Conservation (phyloP, 2,113 vertebrate genomes). For the Periophthalmodon schlosseri region DNA sequence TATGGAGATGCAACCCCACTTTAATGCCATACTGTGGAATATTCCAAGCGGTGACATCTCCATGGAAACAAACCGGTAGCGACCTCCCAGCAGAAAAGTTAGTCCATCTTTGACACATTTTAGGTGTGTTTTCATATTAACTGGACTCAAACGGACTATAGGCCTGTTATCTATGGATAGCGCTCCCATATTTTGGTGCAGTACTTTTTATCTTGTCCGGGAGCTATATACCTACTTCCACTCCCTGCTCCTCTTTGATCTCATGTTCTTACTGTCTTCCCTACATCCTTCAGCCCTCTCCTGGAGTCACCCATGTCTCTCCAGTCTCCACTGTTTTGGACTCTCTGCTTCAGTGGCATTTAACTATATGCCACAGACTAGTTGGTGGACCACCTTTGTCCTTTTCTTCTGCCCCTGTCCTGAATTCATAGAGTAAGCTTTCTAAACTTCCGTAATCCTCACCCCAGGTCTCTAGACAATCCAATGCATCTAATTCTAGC, state of each 20-base stretch:
- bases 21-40: too few relatives aligned
- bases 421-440: neutral
- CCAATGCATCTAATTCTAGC: neutral
- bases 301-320: conserved; percentile 17
- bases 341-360: conserved; percentile 4
- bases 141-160: conserved; percentile 30
- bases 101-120: neutral
- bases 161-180: conserved; percentile 35
- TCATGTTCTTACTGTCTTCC: neutral
- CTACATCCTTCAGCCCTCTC: conserved; percentile 12
- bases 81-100: too few relatives aligned
- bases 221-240: conserved; percentile 28
- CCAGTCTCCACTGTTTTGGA: neutral
- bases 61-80: too few relatives aligned
- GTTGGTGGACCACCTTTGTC: neutral
- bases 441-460: neutral
- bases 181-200: conserved; percentile 25
- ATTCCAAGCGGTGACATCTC: too few relatives aligned
- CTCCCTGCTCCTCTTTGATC: conserved; percentile 24
- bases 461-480: neutral
- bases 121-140: conserved; percentile 18
- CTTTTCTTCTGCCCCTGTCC: neutral
- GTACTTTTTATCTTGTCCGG: conserved; percentile 35
- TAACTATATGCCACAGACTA: conserved; percentile 1
- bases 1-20: too few relatives aligned